Evolutionary conservation across 2,888 invertebrate species (phyloP).

Genomic region (Lasioglossum figueresi): DNA sequence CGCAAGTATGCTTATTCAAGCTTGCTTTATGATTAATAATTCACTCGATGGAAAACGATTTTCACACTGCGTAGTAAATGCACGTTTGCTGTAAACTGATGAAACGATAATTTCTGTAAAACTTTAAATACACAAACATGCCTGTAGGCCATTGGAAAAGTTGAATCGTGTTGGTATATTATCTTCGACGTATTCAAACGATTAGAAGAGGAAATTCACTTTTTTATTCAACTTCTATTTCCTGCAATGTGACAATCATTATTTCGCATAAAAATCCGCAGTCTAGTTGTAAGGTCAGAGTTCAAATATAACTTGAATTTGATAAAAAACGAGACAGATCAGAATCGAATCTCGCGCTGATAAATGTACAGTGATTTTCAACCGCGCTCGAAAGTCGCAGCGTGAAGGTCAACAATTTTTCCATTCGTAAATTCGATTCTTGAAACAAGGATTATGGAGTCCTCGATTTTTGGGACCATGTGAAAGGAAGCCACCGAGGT

Average conservation of each 20-base stretch:
- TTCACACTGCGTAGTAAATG: neutral
- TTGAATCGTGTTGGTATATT: neutral
- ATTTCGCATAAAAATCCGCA: neutral
- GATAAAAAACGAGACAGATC: neutral
- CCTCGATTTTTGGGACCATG: neutral
- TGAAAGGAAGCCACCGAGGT: neutral
- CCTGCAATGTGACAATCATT: neutral
- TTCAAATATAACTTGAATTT: neutral
- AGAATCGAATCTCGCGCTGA: neutral
- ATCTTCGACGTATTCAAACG: neutral
- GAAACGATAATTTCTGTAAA: neutral
- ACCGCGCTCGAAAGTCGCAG: neutral
- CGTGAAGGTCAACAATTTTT: neutral
- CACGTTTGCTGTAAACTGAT: neutral
- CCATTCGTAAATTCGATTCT: neutral
- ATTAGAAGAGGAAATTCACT: neutral
- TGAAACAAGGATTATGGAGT: neutral
- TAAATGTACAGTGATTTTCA: neutral
- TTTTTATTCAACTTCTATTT: neutral
- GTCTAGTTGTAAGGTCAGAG: neutral
- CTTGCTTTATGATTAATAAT: neutral
- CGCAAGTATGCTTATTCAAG: neutral
- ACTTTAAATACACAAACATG: neutral
- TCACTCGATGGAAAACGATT: neutral
- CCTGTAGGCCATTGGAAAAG: neutral